Base-by-base conservation (phyloP, 2,113 vertebrate species). In the Eulemur macaco region DNA sequence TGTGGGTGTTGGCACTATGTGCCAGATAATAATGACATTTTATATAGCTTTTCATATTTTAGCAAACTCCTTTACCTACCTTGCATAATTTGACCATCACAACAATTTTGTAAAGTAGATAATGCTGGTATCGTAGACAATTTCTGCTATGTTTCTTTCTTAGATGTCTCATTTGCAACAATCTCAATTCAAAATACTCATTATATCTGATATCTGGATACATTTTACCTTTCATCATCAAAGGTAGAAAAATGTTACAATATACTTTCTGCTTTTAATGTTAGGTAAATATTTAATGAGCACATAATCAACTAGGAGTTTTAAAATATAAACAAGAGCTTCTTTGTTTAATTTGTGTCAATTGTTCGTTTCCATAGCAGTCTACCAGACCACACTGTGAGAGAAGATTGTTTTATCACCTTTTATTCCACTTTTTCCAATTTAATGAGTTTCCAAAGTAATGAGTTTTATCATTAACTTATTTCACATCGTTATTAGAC, bases 281-380 rank as follows among this genome's bases (percentile, higher is more conserved):
- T 84, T 92, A 93, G 96, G 50, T 94, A 97, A 97, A 96, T 96
- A 90, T 96, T 97, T 97, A 97, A 97, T 95, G 88, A 94, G 94
- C 45, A 84, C 52, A 64, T 80, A 91, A 95, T 95, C 77, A 96
- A 87, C 63, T 89, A 82, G 60, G 47, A 94, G 74, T 94, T 97
- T 96, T 39, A 73, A 97, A 96, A 91, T 95, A 89, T 86, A 95
- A 97, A 95, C 73, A 96, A 27, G 42, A 82, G 18, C 60, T 81
- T 96, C 80, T 86, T 86, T 89, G 52, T 88, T 96, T 91, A 88
- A 95, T 90, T 86, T 84, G n/a, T 95, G 88, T 96, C 88, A 97
- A 86, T 96, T 97, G 97, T 96, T 95, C 74, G 96, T 97, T 92
- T 95, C 58, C 54, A 78, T 96, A 88, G 66, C 64, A 88, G 81